Conservation (phyloP, 2,888 invertebrate species). For the Phengaris arion region DNA sequence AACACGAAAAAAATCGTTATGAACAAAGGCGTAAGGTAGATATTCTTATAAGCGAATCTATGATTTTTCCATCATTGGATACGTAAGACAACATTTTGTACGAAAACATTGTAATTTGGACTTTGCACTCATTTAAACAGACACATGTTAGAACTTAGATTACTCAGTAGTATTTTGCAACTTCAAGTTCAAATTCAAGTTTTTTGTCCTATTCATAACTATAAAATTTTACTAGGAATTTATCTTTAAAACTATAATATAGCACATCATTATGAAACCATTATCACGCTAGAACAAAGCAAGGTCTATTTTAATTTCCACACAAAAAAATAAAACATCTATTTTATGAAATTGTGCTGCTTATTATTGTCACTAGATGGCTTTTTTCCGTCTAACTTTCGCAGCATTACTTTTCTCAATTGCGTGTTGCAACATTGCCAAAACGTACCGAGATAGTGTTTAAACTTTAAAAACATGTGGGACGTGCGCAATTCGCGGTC, state of each 20-base stretch:
- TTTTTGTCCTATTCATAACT: background rate
- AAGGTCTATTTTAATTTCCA: background rate
- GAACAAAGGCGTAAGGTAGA: background rate
- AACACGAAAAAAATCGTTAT: background rate
- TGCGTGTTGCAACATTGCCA: background rate
- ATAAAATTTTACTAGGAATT: background rate
- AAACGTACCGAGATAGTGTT: constrained; percentile 20
- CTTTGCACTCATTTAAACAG: background rate
- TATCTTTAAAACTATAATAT: background rate
- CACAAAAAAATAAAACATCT: background rate
- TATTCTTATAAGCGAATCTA: background rate
- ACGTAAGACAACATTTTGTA: background rate
- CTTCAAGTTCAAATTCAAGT: background rate
- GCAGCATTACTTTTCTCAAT: background rate
- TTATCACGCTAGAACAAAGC: constrained; percentile 11
- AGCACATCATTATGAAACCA: background rate
- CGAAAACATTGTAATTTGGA: background rate
- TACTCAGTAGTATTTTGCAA: background rate
- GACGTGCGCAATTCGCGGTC: constrained; percentile 10
- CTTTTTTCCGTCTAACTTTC: background rate
- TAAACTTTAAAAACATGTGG: background rate
- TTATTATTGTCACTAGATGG: background rate
- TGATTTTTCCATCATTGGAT: background rate
- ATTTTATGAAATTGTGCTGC: background rate
- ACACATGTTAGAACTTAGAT: background rate